Percentiles rank a stretch among this genome's conserved stretches.
These are phyloP conservation scores for Ophthalmolycus amberensis DNA, from an alignment of 2,113 vertebrate species.

Conservation along the genomic window DNA sequence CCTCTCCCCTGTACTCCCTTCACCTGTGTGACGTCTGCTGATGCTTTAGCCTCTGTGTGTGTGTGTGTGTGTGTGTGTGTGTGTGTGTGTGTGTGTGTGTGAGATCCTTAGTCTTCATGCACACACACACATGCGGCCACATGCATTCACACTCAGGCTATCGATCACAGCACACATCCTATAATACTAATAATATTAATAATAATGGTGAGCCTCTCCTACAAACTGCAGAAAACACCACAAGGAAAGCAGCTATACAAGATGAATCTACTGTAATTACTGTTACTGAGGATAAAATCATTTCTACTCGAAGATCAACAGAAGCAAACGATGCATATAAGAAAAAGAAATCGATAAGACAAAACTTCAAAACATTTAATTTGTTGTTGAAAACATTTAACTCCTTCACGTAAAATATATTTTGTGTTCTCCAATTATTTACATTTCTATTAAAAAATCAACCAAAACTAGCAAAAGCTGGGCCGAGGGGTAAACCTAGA, in stretches of 20 bases:
- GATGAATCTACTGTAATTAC: not conserved
- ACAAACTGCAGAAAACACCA: not conserved
- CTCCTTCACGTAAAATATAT: conserved; percentile 23
- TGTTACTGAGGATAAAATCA: not conserved
- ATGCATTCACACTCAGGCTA: not conserved
- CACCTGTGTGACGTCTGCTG: conserved; percentile 47
- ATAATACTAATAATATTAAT: not conserved
- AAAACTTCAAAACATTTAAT: not conserved
- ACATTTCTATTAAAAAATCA: conserved; percentile 9
- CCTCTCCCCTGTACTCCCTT: not conserved
- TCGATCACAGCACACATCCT: not conserved
- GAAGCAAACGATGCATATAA: not conserved
- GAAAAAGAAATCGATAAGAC: not conserved
- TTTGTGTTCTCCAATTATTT: conserved; percentile 10
- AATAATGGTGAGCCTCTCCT: not conserved
- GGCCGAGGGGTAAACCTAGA: not conserved
- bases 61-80: conserved; percentile 7
- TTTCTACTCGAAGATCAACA: not conserved
- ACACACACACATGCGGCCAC: not conserved
- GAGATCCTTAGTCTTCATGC: conserved; percentile 36
- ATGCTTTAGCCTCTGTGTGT: conserved; percentile 15
- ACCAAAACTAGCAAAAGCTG: not conserved
- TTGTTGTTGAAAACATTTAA: conserved; percentile 18
- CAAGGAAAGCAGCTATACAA: not conserved
- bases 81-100: conserved; percentile 51